Conservation (phyloP, 1,140 invertebrate species). For the Aplysia californica region DNA sequence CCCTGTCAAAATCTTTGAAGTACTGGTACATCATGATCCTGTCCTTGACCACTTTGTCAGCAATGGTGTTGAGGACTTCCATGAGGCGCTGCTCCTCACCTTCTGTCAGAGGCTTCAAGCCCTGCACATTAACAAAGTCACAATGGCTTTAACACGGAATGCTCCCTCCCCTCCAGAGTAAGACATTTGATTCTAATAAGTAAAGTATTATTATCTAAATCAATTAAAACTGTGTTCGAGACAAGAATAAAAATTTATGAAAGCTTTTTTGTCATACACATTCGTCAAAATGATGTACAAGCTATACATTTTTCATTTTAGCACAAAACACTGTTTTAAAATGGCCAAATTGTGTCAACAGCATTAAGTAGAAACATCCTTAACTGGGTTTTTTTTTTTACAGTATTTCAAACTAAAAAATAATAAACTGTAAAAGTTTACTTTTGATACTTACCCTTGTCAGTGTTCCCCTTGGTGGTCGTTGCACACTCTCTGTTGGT, state of each 20-base stretch:
- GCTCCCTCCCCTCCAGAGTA: no score
- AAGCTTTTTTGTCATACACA: no score
- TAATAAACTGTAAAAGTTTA: no score
- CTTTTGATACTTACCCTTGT: conserved; percentile 52
- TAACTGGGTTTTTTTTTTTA: not conserved
- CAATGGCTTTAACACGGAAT: not conserved
- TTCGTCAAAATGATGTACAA: no score
- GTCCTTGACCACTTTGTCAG: conserved; percentile 57
- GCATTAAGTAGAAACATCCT: no score
- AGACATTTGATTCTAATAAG: no score
- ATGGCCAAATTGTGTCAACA: no score
- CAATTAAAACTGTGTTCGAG: no score
- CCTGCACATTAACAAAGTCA: conserved; percentile 39
- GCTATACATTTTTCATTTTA: no score
- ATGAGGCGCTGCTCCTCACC: conserved; percentile 51
- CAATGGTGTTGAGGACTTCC: conserved; percentile 52
- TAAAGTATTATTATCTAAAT: no score
- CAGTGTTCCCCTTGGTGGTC: conserved; percentile 61
- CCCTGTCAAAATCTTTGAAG: conserved; percentile 68
- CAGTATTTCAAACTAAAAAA: not conserved
- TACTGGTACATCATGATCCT: conserved; percentile 65
- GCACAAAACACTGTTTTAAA: no score
- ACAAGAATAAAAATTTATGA: no score
- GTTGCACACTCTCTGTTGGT: conserved; percentile 57
- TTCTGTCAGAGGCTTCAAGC: conserved; percentile 52